These are phyloP conservation scores for Acrobasis suavella DNA, from an alignment of 2,888 invertebrate species.

Conservation along the genomic window DNA sequence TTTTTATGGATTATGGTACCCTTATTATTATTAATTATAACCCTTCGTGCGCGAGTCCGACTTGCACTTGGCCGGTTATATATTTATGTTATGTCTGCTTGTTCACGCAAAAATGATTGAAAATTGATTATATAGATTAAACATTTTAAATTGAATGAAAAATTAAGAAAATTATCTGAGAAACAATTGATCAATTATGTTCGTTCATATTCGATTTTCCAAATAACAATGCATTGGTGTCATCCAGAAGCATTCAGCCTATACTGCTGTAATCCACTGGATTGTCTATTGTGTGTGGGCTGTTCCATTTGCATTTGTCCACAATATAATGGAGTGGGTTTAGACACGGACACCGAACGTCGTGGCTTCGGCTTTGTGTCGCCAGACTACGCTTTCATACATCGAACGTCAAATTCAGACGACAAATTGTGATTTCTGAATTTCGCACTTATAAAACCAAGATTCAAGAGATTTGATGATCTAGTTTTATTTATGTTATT, in stretches of 20 bases:
- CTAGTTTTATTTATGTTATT: too few relatives aligned
- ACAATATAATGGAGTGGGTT: slow-evolving; percentile 38
- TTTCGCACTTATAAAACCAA: not conserved
- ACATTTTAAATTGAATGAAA: not conserved
- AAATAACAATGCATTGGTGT: slow-evolving; percentile 3
- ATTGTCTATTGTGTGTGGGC: slow-evolving; percentile 36
- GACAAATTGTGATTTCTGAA: not conserved
- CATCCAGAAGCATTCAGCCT: slow-evolving; percentile 12
- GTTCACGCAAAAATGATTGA: too few relatives aligned
- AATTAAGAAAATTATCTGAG: not conserved
- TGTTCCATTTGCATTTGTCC: slow-evolving; percentile 43
- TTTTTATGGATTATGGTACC: too few relatives aligned
- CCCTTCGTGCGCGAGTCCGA: too few relatives aligned
- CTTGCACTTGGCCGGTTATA: too few relatives aligned
- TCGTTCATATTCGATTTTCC: not conserved
- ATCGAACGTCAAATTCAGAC: slow-evolving; percentile 15
- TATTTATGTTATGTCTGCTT: too few relatives aligned
- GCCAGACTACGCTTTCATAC: slow-evolving; percentile 17
- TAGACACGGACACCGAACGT: slow-evolving; percentile 27
- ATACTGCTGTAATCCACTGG: slow-evolving; percentile 30
- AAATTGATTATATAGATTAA: not conserved
- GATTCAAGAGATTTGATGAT: not conserved
- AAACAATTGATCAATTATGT: not conserved
- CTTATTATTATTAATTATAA: too few relatives aligned
- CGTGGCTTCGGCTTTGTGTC: slow-evolving; percentile 25